phyloP scores from a whole-genome alignment of 2,113 vertebrate genomes.

The Nycticorax nycticorax region DNA sequence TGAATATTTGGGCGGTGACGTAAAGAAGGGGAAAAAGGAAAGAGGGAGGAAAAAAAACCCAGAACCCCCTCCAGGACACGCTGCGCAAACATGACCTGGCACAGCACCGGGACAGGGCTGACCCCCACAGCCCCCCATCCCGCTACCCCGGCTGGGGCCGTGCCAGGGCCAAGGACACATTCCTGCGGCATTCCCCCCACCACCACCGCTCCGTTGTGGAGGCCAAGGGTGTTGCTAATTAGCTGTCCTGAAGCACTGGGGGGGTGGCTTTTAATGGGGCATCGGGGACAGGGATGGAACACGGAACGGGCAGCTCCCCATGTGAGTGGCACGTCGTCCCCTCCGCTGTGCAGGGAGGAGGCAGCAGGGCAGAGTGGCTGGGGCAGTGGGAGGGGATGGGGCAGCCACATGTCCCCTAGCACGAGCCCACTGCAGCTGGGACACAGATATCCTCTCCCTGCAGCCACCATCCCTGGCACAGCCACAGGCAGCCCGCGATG shows the following conservation, averaged over 20 bases:
- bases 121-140: not conserved
- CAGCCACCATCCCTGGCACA: not conserved
- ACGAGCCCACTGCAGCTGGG: not conserved
- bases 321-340: not conserved
- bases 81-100: not conserved
- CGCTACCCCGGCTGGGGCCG: not conserved
- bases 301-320: not conserved
- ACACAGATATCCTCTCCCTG: not conserved
- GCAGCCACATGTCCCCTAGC: not conserved
- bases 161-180: not conserved
- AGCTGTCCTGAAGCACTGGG: not conserved
- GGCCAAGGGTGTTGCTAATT: not conserved
- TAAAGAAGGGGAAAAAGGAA: constrained; percentile 53
- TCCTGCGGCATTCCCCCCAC: not conserved
- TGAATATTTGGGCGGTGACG: constrained; percentile 31
- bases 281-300: not conserved
- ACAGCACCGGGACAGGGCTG: not conserved
- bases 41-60: not conserved
- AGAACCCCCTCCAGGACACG: not conserved
- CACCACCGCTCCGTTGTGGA: not conserved
- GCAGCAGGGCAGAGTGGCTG: not conserved
- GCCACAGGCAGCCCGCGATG: fast-evolving
- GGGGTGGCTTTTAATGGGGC: not conserved
- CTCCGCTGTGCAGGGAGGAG: fast-evolving
- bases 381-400: not conserved